Evolutionary conservation across 2,797 vertebrate genomes (phyloP).

Genomic region (Paguma larvata): DNA sequence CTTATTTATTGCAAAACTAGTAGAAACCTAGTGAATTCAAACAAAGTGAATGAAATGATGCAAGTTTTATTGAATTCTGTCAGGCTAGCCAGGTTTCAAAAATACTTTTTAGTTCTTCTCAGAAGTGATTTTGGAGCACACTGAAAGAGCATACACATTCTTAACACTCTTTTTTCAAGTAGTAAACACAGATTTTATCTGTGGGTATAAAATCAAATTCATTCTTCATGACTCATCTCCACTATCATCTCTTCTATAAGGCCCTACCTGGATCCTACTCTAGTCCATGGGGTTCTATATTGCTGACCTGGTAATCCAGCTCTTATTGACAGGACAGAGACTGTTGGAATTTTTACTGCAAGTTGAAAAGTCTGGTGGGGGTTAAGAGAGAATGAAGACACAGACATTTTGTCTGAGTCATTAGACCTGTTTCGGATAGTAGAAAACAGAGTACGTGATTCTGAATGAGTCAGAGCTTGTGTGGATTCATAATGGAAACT

Average conservation of each 20-base stretch:
- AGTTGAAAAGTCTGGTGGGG: neutral
- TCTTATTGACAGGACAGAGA: neutral
- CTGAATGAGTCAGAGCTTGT: neutral
- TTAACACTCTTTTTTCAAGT: slow-evolving; percentile 41
- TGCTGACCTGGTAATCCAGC: neutral
- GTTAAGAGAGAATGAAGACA: neutral
- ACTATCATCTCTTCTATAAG: neutral
- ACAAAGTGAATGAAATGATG: slow-evolving; percentile 24
- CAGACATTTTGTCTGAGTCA: neutral
- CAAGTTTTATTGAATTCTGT: slow-evolving; percentile 51
- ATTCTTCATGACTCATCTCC: neutral
- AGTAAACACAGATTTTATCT: slow-evolving; percentile 13
- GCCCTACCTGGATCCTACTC: neutral
- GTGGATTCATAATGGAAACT: neutral
- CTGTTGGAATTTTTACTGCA: slow-evolving; percentile 16
- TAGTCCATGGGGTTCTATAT: neutral
- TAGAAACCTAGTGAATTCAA: slow-evolving; percentile 33
- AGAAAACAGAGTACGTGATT: neutral
- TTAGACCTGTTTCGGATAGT: neutral
- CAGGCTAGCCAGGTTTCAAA: neutral
- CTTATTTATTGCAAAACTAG: slow-evolving; percentile 62
- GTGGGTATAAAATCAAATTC: neutral
- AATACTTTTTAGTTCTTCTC: slow-evolving; percentile 20
- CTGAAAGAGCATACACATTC: neutral
- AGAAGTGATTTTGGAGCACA: neutral